Evolutionary conservation across 1,140 invertebrate species (phyloP).

Genomic region (Polyergus mexicanus): DNA sequence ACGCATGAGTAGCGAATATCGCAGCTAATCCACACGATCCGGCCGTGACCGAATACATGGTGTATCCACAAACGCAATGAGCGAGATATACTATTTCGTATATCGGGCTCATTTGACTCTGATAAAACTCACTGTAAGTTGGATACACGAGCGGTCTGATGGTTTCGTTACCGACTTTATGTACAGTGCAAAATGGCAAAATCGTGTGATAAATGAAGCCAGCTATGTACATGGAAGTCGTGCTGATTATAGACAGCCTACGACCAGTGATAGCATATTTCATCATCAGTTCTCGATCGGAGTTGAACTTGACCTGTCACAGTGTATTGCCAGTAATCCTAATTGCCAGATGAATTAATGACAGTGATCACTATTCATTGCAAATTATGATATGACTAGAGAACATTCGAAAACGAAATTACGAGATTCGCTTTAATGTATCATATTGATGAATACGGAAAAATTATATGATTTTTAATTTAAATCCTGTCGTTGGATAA

Average conservation of each 20-base stretch:
- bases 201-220: constrained; percentile 50
- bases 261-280: constrained; percentile 55
- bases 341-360: neutral
- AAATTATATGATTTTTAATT: neutral
- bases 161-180: constrained; percentile 36
- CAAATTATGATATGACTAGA: neutral
- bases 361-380: neutral
- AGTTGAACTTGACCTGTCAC: constrained; percentile 31
- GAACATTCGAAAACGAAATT: neutral
- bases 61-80: constrained; percentile 59
- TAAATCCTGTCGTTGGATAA: neutral
- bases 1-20: constrained; percentile 65
- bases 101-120: constrained; percentile 42
- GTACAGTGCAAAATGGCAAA: constrained; percentile 45
- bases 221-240: constrained; percentile 65
- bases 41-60: constrained; percentile 60
- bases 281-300: constrained; percentile 47
- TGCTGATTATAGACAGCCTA: constrained; percentile 57
- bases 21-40: constrained; percentile 67
- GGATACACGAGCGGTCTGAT: constrained; percentile 67
- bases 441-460: neutral
- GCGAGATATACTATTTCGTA: constrained; percentile 67
- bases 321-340: neutral
- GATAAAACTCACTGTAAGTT: constrained; percentile 47
- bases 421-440: neutral